A percentile compares a stretch with the other conserved stretches of the same genome.
These are phyloP conservation scores for Grapholita molesta DNA, from an alignment of 1,140 invertebrate genomes.

Conservation along the genomic window DNA sequence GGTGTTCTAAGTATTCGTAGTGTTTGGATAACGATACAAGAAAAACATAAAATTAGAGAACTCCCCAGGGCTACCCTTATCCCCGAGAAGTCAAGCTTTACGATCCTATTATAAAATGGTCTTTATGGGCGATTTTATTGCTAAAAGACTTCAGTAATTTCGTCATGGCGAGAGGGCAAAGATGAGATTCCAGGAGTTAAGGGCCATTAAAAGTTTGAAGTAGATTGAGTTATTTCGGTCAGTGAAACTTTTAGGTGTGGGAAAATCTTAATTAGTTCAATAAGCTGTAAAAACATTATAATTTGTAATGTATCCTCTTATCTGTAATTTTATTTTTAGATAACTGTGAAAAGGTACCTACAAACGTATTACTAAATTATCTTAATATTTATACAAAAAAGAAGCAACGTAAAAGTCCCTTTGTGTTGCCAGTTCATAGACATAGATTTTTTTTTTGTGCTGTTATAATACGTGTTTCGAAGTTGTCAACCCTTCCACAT, in stretches of 20 bases:
- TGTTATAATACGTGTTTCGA: constrained; percentile 48
- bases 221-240: constrained; percentile 47
- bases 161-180: constrained; percentile 47
- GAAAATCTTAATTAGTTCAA: neutral
- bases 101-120: constrained; percentile 73
- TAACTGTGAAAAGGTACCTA: no score
- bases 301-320: neutral
- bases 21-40: constrained; percentile 39
- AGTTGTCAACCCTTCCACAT: constrained; percentile 49
- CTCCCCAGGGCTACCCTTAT: constrained; percentile 39
- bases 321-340: neutral
- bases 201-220: constrained; percentile 60
- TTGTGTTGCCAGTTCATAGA: no score
- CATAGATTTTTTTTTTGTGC: no score
- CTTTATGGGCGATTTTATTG: constrained; percentile 71
- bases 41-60: constrained; percentile 57
- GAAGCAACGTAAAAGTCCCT: no score
- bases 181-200: constrained; percentile 60
- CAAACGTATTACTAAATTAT: no score
- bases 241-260: constrained; percentile 24
- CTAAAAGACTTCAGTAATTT: constrained; percentile 70
- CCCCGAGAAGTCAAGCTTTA: constrained; percentile 53
- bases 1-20: constrained; percentile 41
- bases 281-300: neutral
- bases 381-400: no score